Percentiles rank a stretch among this genome's conserved stretches.
Conservation (phyloP, 2,888 invertebrate species). For the Apamea anceps region DNA sequence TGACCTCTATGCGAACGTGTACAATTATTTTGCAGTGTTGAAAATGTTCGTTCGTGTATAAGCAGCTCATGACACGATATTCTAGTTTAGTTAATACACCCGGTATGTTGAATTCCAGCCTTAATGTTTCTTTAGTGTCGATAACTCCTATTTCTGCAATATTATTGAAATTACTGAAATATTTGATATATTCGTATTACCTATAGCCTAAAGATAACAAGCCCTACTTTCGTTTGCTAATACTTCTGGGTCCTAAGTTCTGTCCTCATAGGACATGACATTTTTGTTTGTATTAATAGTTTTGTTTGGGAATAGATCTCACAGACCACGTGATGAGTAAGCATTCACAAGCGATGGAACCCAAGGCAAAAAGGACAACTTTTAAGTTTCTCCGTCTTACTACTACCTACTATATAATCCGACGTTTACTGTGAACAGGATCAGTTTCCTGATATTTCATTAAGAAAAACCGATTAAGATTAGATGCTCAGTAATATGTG, state of each 20-base stretch:
- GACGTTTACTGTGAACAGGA: not conserved
- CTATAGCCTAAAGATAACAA: conserved; percentile 11
- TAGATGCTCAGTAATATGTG: conserved; percentile 14
- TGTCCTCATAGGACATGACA: not conserved
- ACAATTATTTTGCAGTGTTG: conserved; percentile 23
- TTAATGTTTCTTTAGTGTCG: conserved; percentile 22
- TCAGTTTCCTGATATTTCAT: not conserved
- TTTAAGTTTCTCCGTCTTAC: not conserved
- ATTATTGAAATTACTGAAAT: conserved; percentile 31
- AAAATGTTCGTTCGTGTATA: conserved; percentile 12
- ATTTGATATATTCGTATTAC: conserved; percentile 21
- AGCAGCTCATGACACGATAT: conserved; percentile 18
- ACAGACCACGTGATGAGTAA: not conserved
- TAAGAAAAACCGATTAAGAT: not conserved
- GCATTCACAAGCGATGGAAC: not conserved
- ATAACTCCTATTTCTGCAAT: conserved; percentile 30
- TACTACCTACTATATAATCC: not conserved
- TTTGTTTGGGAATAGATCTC: not conserved
- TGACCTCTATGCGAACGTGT: not conserved
- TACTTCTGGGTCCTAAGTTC: not conserved
- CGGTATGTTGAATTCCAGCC: conserved; percentile 19
- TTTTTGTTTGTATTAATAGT: not conserved
- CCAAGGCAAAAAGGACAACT: not conserved
- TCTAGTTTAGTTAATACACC: conserved; percentile 36
- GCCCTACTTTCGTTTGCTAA: conserved; percentile 17